Evolutionary conservation across 2,797 vertebrate species (phyloP), one percentile per base, ranked within the genome.

Genomic region (Propithecus deckenii): DNA sequence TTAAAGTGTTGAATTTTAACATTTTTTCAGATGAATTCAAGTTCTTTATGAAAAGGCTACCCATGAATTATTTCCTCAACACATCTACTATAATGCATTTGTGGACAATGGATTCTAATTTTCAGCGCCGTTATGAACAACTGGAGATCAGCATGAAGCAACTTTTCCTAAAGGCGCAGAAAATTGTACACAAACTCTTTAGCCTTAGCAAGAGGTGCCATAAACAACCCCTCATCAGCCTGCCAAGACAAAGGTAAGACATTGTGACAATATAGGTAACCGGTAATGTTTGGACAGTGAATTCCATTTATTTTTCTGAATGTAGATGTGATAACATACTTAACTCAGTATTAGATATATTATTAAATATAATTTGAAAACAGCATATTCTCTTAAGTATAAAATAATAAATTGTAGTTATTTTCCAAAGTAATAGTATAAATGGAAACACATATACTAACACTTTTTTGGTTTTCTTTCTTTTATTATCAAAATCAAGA

Each of bases 171-270:
- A 99, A 99, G 98, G 99, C 99, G 5, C 99, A 99, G 97, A 99
- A 99, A 98, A 99, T 99, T 78, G 99, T 99, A 92, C 99, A 99
- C 98, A 99, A 99, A 98, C 99, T 99, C 98, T 99, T 99, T 97
- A 99, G 99, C 95, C 99, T 99, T 84, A 99, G 99, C 97, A 99
- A 99, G 98, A 99, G 99, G 91, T 99, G 99, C 96, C 99, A 99
- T 97, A 99, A 99, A 55, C 99, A 99, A 96, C 99, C 99, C 0
- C 98, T 99, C 96, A 99, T 99, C 97, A 99, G 98, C 97, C 98
- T 99, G 91, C 99, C 99, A 0, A 98, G 99, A 97, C 99, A 99
- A 98, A 99, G 99, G 99, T 99, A 98, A 99, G 99, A 94, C 38
- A 3, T 2, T 0, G 0, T 2, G 46, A 14, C 28, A 38, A 13